These are phyloP conservation scores for Diadema setosum DNA, from an alignment of 35 echinoderm and acorn worm genomes.

Conservation along the genomic window DNA sequence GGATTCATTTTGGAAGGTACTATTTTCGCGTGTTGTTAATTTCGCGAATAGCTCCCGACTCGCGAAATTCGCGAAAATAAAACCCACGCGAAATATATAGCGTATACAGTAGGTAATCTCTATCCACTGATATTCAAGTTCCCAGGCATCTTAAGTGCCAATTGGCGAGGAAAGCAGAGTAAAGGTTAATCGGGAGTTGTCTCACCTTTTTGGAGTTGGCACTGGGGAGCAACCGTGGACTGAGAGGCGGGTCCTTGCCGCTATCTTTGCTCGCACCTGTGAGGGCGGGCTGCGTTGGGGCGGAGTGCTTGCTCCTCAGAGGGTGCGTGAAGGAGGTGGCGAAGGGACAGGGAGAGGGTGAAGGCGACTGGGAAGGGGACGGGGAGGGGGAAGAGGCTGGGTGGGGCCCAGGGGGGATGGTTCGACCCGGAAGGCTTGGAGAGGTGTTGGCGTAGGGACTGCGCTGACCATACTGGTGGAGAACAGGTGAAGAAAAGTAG, in stretches of 20 bases:
- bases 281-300: background rate
- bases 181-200: no score
- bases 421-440: background rate
- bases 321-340: background rate
- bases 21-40: no score
- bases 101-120: no score
- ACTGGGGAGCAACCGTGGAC: background rate
- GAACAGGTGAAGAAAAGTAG: background rate
- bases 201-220: background rate
- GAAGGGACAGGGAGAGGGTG: background rate
- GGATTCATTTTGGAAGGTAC: no score
- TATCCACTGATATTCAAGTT: no score
- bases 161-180: no score
- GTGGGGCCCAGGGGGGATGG: background rate
- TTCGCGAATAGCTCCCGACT: no score
- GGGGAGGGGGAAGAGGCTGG: background rate
- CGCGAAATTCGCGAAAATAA: no score
- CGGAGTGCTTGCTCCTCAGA: background rate
- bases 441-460: background rate
- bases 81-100: no score
- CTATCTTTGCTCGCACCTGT: background rate
- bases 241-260: background rate
- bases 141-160: no score
- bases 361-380: background rate
- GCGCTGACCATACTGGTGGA: background rate